A percentile compares a stretch with the other conserved stretches of the same genome.
Conservation (phyloP, 2,888 invertebrate genomes). For the Amblyteles armatorius region DNA sequence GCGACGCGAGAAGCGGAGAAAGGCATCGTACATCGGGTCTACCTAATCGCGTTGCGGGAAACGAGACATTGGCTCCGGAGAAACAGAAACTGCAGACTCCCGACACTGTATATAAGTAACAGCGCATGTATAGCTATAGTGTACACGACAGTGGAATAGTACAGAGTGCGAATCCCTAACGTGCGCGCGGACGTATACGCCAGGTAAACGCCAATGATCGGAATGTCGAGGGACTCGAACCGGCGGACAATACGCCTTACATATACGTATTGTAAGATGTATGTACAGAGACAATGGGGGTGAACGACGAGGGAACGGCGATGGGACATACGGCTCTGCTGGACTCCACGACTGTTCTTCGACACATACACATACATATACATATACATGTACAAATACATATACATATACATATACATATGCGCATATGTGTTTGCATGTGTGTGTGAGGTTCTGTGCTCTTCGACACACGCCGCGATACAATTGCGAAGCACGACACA, state of each 20-base stretch:
- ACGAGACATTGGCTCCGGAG: constrained; percentile 55
- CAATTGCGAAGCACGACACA: constrained; percentile 67
- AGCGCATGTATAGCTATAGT: background rate
- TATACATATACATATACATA: constrained; percentile 4
- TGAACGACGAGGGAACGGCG: constrained; percentile 14
- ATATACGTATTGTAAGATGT: constrained; percentile 32
- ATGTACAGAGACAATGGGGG: constrained; percentile 56
- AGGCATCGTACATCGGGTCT: constrained; percentile 62
- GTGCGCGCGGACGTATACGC: constrained; percentile 42
- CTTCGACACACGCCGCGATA: constrained; percentile 60
- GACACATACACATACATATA: background rate
- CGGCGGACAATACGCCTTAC: constrained; percentile 36
- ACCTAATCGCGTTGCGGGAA: constrained; percentile 59
- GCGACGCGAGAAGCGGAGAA: constrained; percentile 32
- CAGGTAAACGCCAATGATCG: constrained; percentile 62
- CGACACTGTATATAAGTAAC: background rate
- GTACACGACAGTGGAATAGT: constrained; percentile 16
- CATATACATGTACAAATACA: too few relatives aligned
- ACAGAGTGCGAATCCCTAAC: constrained; percentile 58
- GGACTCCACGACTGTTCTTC: constrained; percentile 42
- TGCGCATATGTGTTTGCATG: background rate
- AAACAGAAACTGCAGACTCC: constrained; percentile 4
- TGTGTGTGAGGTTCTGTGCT: constrained; percentile 26
- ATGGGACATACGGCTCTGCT: background rate
- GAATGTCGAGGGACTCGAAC: constrained; percentile 60